Evolutionary conservation across 2,797 vertebrate species (phyloP), one percentile per base, ranked within the genome.

Genomic region (Brachymystax lenok): DNA sequence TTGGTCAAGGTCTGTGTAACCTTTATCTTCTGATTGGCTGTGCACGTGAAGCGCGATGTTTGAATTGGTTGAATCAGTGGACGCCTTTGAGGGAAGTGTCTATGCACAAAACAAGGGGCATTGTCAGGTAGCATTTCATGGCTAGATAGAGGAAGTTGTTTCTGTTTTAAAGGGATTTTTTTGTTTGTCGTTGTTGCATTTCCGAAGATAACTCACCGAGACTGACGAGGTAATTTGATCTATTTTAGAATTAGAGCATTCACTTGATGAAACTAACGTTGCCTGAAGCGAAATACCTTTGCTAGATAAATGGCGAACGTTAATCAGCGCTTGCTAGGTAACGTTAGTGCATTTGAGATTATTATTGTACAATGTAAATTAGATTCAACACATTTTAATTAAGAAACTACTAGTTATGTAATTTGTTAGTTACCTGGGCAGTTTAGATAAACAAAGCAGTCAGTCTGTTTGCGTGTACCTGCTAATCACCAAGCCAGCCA

Each of bases 21-120:
- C 14, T 33, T 56, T 8, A 59, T 63, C 67, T 0, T 52, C 30
- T 80, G 71, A 93, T 94, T 95, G 93, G 94, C 10, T 73, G 64
- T 73, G 50, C 7, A 6, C 51, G 33, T 74, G 1, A 67, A 82
- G 88, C 78, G 94, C 92, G 89, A 83, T 85, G 79, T 94, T 95
- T 95, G 91, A 94, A 95, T 81, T 63, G 63, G 5, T 75, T 35
- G 50, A 67, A 35, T 40, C 52, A 35, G 16, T 46, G 54, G 3
- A 21, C 6, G 33, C 19, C 24, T 75, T 40, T 13, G 40, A 46
- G 50, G 6, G 73, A 21, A 10, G n/a, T 35, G 10, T n/a, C 51
- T 14, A 14, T 3, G 40, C 10, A 7, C 67, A 40, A 40, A 40
- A 16, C 33, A 69, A 69, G 33, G 33, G 10, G 33, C n/a, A n/a